A percentile compares a stretch with the other conserved stretches of the same genome.
Evolutionary conservation across 2,113 vertebrate genomes (phyloP).

Genomic region (Pan paniscus): DNA sequence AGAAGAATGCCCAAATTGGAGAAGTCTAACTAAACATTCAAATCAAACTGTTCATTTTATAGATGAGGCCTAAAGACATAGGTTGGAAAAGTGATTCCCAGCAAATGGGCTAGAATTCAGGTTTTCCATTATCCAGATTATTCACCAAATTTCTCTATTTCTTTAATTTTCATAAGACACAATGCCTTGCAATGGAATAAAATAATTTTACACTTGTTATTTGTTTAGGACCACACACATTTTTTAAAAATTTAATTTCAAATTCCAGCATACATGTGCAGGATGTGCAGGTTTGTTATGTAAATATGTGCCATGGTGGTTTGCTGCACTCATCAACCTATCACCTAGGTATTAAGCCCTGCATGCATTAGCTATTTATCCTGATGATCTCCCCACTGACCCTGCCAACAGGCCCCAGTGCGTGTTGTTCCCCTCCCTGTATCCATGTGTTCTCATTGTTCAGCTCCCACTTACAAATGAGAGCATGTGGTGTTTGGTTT

Average conservation of each 20-base stretch:
- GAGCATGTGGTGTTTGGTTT: too few relatives aligned
- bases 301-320: too few relatives aligned
- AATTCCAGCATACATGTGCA: too few relatives aligned
- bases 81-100: not conserved
- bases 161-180: not conserved
- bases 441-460: too few relatives aligned
- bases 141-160: not conserved
- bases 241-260: fast-evolving
- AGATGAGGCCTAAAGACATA: not conserved
- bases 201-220: not conserved
- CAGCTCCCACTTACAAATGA: too few relatives aligned
- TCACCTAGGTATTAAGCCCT: too few relatives aligned
- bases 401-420: too few relatives aligned
- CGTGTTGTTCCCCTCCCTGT: too few relatives aligned
- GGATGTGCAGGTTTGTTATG: too few relatives aligned
- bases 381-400: too few relatives aligned
- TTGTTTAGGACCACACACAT: not conserved
- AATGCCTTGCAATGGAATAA: not conserved
- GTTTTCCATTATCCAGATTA: not conserved
- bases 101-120: not conserved
- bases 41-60: not conserved
- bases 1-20: not conserved
- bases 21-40: not conserved
- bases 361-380: too few relatives aligned
- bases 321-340: too few relatives aligned